Evolutionary conservation across 2,113 vertebrate genomes (phyloP).

Genomic region (Ciconia maguari): DNA sequence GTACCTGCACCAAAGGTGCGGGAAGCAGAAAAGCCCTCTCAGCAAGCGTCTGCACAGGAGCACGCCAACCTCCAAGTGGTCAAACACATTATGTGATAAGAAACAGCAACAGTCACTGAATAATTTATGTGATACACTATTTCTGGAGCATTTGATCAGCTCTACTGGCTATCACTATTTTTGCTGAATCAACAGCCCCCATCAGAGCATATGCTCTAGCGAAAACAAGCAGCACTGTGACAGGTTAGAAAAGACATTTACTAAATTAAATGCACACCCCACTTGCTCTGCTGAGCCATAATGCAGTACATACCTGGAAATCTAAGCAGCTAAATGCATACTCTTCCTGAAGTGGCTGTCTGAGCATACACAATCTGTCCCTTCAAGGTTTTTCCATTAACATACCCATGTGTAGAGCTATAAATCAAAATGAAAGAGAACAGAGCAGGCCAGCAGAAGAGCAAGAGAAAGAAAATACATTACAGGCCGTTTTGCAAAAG

Average conservation of each 20-base stretch:
- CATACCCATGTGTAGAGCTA: background rate
- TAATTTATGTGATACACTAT: constrained; percentile 6
- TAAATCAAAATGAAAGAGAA: constrained; percentile 34
- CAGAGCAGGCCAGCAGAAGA: background rate
- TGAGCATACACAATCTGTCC: background rate
- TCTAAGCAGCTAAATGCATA: background rate
- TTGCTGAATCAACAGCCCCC: constrained; percentile 32
- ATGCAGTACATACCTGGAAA: background rate
- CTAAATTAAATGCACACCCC: background rate
- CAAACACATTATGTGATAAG: background rate
- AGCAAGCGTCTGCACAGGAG: background rate
- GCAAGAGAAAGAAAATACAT: background rate
- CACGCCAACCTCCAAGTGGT: background rate
- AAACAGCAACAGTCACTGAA: background rate
- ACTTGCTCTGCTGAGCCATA: background rate
- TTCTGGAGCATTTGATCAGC: background rate
- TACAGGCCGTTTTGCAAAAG: background rate
- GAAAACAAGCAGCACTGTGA: background rate
- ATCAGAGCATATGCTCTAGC: background rate
- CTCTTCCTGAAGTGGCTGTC: background rate
- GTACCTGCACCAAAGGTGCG: background rate
- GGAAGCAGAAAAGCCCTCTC: background rate
- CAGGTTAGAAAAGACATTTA: background rate
- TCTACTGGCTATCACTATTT: background rate
- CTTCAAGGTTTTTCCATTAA: constrained; percentile 18